Percentiles rank a stretch among this genome's conserved stretches.
phyloP scores from a whole-genome alignment of 2,888 invertebrate genomes.

The Hemaris fuciformis region DNA sequence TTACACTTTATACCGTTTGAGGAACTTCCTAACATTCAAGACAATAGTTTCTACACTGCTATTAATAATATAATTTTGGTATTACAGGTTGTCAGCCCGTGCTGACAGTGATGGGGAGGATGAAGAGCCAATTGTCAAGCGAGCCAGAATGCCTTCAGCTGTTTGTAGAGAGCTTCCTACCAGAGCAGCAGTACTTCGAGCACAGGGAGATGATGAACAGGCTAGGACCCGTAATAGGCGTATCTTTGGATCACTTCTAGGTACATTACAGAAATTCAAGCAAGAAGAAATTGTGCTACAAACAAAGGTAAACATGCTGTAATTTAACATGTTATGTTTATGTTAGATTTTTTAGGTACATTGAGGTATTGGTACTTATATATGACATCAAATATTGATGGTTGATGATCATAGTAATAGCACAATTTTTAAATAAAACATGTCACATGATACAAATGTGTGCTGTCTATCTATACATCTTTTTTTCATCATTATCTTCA shows the following conservation, averaged over 20 bases:
- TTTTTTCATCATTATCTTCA: too few relatives aligned
- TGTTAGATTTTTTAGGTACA: too few relatives aligned
- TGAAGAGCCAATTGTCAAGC: constrained; percentile 57
- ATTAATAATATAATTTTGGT: too few relatives aligned
- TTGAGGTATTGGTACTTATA: too few relatives aligned
- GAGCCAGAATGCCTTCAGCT: constrained; percentile 82
- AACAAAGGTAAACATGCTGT: constrained; percentile 80
- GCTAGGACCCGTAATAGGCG: constrained; percentile 92
- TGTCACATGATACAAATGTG: too few relatives aligned
- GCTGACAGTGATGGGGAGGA: constrained; percentile 78
- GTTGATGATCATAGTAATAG: too few relatives aligned
- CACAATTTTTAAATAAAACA: too few relatives aligned
- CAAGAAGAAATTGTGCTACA: constrained; percentile 95
- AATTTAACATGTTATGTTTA: neutral
- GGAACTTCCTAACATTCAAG: too few relatives aligned
- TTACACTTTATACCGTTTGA: too few relatives aligned
- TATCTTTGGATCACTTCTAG: constrained; percentile 97
- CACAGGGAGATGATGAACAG: constrained; percentile 91
- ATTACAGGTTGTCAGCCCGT: constrained; percentile 64
- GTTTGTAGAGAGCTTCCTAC: constrained; percentile 94
- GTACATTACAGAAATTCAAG: constrained; percentile 97
- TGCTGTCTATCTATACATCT: too few relatives aligned
- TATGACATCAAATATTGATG: too few relatives aligned
- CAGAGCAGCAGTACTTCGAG: constrained; percentile 78
- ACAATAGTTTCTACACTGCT: too few relatives aligned